phyloP scores from a whole-genome alignment of 2,797 vertebrate genomes.

The Oryzias dopingdopingensis region DNA sequence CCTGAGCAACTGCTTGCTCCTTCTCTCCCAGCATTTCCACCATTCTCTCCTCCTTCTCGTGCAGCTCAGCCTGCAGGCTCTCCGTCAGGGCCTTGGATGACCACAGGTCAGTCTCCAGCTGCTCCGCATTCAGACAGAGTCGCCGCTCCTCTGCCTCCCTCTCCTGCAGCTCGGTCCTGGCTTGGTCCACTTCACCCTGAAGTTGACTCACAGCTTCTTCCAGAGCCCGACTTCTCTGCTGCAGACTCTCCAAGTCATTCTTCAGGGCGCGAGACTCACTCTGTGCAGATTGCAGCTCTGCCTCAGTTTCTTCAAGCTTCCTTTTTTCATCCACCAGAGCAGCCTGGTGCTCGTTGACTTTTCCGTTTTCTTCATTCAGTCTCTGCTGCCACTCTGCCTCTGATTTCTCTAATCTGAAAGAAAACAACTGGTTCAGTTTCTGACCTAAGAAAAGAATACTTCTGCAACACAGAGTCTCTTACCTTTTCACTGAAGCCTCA shows the following conservation, averaged over 20 bases:
- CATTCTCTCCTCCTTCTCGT: constrained; percentile 87
- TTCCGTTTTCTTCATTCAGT: constrained; percentile 71
- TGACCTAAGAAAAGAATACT: neutral
- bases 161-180: constrained; percentile 73
- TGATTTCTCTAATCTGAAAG: constrained; percentile 79
- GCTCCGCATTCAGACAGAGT: constrained; percentile 83
- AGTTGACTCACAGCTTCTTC: constrained; percentile 79
- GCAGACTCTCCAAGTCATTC: constrained; percentile 75
- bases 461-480: constrained; percentile 12
- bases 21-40: constrained; percentile 85
- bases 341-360: constrained; percentile 67
- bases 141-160: constrained; percentile 83
- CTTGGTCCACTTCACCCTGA: constrained; percentile 71
- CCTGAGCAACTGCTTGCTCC: constrained; percentile 86
- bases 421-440: neutral
- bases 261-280: constrained; percentile 65
- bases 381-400: constrained; percentile 76
- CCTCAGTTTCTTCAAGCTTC: constrained; percentile 66
- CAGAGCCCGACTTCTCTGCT: constrained; percentile 72
- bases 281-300: constrained; percentile 68
- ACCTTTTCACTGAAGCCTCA: constrained; percentile 74
- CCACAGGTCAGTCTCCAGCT: constrained; percentile 87
- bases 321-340: constrained; percentile 75
- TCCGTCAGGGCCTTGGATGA: constrained; percentile 84
- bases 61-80: constrained; percentile 82